Conservation (phyloP, 2,888 invertebrate species). For the Blomia tropicalis region DNA sequence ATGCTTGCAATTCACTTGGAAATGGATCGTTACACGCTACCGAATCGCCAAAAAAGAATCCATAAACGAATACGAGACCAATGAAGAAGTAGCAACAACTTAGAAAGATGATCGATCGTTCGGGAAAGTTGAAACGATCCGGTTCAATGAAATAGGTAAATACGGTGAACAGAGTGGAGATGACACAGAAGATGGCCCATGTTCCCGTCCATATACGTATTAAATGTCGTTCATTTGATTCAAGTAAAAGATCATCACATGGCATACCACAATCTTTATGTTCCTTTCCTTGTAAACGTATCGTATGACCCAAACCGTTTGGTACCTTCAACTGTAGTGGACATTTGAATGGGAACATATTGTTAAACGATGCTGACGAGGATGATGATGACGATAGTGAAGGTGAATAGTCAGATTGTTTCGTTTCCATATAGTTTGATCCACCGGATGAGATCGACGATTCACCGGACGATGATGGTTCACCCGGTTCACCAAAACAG, state of each 20-base stretch:
- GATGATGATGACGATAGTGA: not conserved
- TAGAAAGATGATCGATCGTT: slow-evolving; percentile 88
- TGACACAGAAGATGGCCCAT: slow-evolving; percentile 75
- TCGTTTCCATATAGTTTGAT: too few species aligned
- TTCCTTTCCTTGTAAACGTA: slow-evolving; percentile 1
- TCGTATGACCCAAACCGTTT: slow-evolving; percentile 34
- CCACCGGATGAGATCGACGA: not conserved
- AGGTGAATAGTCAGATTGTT: not conserved
- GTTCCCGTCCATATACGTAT: slow-evolving; percentile 79
- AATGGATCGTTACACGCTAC: slow-evolving; percentile 70
- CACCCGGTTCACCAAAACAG: slow-evolving; percentile 33
- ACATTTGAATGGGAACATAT: slow-evolving; percentile 49
- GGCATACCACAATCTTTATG: slow-evolving; percentile 45
- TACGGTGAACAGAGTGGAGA: slow-evolving; percentile 65
- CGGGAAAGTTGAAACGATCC: slow-evolving; percentile 87
- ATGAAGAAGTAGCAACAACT: slow-evolving; percentile 91
- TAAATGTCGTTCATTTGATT: slow-evolving; percentile 58
- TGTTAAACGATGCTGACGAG: not conserved
- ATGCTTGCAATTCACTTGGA: slow-evolving; percentile 47
- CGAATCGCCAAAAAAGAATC: slow-evolving; percentile 62
- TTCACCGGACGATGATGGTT: not conserved
- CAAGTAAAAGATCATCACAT: slow-evolving; percentile 82
- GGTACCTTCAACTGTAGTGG: slow-evolving; percentile 70
- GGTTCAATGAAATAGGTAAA: slow-evolving; percentile 81
- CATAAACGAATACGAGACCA: slow-evolving; percentile 67